Base-by-base conservation (phyloP, 2,888 invertebrate genomes). In the Cryptocephalus moraei region DNA sequence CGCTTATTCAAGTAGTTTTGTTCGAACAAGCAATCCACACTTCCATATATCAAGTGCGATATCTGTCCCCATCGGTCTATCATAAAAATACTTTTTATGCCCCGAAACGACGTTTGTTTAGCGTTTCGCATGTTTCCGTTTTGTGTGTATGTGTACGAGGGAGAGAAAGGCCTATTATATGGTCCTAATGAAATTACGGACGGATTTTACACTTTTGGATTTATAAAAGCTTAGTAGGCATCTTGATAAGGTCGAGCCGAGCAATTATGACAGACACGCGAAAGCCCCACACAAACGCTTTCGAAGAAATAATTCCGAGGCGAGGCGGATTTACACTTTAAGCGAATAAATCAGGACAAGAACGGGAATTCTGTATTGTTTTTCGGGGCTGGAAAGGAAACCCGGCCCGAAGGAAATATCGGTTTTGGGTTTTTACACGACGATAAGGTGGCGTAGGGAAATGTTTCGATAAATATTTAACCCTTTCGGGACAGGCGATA, bases 181-280 rank as follows among this genome's bases (percentile, higher is more conserved):
- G 36, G 36, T 36, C 36, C 44, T 49, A 53, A 52, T 42, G 49
- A 49, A 45, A 47, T 48, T 49, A 44, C 42, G 46, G 51, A 44
- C 38, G 49, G 48, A 50, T 50, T 54, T 54, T 54, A 54, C 54
- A 51, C 54, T 52, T 54, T 46, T 45, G 36, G 42, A 33, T 50
- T 50, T 50, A 44, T 49, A 40, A 41, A 46, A 43, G 44, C 43
- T 36, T 36, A n/a, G 36, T 36, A 11, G 36, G 36, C 36, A 36
- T 36, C 36, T 36, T 36, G 36, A 36, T 36, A 36, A 36, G 36
- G 22, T 12, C 36, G 36, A 36, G n/a, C 36, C 12, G 12, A 12
- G 11, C 36, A 36, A 36, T 36, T 36, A 36, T 36, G 12, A 36
- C 36, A 11, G 43, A 49, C 51, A 49, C 46, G 51, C 47, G 41